Evolutionary conservation across 2,888 invertebrate genomes (phyloP).

Genomic region (Drosophila seclusa): DNA sequence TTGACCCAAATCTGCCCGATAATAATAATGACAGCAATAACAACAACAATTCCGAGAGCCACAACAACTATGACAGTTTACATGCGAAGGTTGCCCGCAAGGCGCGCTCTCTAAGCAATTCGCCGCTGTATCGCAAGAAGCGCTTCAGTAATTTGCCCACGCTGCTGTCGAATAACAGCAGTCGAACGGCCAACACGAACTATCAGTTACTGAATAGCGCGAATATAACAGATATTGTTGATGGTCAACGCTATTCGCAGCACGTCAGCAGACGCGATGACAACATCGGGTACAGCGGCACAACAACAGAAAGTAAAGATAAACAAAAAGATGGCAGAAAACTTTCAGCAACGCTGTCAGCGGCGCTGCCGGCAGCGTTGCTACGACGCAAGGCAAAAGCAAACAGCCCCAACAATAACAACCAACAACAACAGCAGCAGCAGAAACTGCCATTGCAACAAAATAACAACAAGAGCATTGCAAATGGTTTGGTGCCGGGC

Average conservation of each 20-base stretch:
- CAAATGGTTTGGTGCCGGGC: slow-evolving; percentile 70
- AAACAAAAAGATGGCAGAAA: slow-evolving; percentile 68
- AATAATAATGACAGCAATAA: slow-evolving; percentile 55
- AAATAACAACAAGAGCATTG: slow-evolving; percentile 65
- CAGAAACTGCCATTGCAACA: slow-evolving; percentile 43
- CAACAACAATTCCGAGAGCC: slow-evolving; percentile 22
- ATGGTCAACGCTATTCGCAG: slow-evolving; percentile 74
- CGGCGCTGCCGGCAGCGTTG: slow-evolving; percentile 70
- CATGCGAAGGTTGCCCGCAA: slow-evolving; percentile 70
- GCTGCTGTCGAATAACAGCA: slow-evolving; percentile 67
- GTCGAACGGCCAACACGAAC: slow-evolving; percentile 61
- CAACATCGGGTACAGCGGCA: slow-evolving; percentile 36
- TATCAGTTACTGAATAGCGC: slow-evolving; percentile 72
- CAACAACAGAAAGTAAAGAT: slow-evolving; percentile 42
- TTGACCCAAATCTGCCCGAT: slow-evolving; percentile 73
- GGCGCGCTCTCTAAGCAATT: slow-evolving; percentile 83
- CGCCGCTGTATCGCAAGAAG: slow-evolving; percentile 82
- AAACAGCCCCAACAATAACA: slow-evolving; percentile 46
- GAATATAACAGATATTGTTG: slow-evolving; percentile 65
- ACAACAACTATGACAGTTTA: slow-evolving; percentile 46
- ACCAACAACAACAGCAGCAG: slow-evolving; percentile 25
- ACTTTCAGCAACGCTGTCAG: slow-evolving; percentile 66
- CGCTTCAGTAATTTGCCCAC: slow-evolving; percentile 75
- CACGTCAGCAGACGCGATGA: slow-evolving; percentile 81
- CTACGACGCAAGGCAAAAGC: slow-evolving; percentile 59